Percentiles rank a stretch among this genome's conserved stretches.
These are phyloP conservation scores for Bothrops jararaca DNA, from an alignment of 2,113 vertebrate genomes.

Conservation along the genomic window DNA sequence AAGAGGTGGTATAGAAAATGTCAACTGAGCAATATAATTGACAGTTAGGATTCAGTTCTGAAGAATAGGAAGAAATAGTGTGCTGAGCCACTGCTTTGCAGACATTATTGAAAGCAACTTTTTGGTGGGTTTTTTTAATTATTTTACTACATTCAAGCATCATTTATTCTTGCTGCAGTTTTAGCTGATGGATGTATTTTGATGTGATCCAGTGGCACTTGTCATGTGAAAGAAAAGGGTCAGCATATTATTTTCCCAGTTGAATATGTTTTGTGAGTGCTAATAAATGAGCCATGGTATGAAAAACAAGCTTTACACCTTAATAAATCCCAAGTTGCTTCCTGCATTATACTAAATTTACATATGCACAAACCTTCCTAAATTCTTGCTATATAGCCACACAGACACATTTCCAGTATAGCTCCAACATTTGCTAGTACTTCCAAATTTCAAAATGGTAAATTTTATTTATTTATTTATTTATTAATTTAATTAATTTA, in stretches of 20 bases:
- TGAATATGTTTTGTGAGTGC: background rate
- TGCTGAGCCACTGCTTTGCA: background rate
- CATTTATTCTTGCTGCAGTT: background rate
- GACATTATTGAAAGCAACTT: background rate
- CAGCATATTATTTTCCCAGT: background rate
- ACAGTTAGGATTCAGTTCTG: background rate
- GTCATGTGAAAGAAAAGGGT: background rate
- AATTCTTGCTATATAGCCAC: background rate
- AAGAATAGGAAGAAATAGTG: background rate
- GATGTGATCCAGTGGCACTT: background rate
- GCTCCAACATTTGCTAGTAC: background rate
- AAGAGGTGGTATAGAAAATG: background rate
- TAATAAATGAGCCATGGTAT: background rate
- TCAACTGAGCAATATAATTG: background rate
- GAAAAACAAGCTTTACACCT: background rate
- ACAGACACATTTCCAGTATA: background rate
- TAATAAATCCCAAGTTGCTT: constrained; percentile 6
- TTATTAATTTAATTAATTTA: no score
- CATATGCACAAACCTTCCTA: background rate
- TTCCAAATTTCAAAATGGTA: background rate
- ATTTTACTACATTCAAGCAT: background rate
- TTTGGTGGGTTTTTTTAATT: background rate
- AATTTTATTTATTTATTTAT: no score
- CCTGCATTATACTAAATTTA: background rate
- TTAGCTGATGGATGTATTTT: background rate